Conservation (phyloP, 2,797 vertebrate genomes). For the Anas bahamensis region DNA sequence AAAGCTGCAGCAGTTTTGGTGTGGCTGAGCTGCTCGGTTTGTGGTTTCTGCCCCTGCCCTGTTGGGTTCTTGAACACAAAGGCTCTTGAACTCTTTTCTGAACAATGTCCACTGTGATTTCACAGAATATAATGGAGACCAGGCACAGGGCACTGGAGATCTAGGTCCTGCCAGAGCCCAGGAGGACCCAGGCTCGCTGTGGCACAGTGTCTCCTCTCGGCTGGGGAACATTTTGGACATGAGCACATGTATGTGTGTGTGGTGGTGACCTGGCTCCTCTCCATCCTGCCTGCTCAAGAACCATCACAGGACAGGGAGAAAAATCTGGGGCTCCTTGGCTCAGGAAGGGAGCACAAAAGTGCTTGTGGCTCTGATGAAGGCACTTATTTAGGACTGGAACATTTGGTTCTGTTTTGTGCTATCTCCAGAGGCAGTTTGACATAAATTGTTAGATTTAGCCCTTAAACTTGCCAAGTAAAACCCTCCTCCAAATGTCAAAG, state of each 20-base stretch:
- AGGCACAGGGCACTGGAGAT: neutral
- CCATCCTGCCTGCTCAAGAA: neutral
- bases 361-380: neutral
- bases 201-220: neutral
- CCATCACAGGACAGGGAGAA: neutral
- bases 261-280: neutral
- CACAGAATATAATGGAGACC: neutral
- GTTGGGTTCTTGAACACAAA: neutral
- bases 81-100: neutral
- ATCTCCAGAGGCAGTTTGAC: neutral
- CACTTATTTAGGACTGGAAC: neutral
- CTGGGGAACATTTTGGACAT: neutral
- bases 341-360: neutral
- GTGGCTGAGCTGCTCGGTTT: accelerated
- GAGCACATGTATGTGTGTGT: neutral
- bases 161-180: neutral
- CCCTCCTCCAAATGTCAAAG: neutral
- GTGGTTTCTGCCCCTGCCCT: neutral
- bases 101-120: neutral
- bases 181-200: accelerated
- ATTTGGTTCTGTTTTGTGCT: neutral
- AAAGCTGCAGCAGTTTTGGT: neutral
- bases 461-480: neutral
- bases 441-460: neutral
- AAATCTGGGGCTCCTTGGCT: neutral